These are phyloP conservation scores for Seriola rivoliana DNA, from an alignment of 2,113 vertebrate species.

Conservation along the genomic window DNA sequence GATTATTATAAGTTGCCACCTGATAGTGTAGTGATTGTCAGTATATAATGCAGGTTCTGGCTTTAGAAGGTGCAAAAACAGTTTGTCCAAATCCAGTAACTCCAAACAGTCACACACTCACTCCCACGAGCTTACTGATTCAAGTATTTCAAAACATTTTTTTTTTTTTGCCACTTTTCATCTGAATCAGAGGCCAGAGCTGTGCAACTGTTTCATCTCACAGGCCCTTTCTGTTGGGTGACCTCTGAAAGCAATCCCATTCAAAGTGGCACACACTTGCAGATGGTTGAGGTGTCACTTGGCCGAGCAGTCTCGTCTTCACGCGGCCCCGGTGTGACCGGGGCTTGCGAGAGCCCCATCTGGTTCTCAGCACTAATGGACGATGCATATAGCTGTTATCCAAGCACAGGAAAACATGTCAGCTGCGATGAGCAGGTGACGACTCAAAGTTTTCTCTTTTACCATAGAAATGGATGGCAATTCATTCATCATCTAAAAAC, in stretches of 20 bases:
- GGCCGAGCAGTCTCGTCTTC: slow-evolving; percentile 8
- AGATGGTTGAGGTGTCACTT: slow-evolving; percentile 54
- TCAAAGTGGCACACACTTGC: slow-evolving; percentile 41
- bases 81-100: background rate
- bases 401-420: slow-evolving; percentile 15
- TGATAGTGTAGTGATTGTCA: background rate
- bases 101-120: background rate
- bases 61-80: background rate
- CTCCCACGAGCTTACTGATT: background rate
- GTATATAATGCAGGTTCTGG: background rate
- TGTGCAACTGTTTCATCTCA: background rate
- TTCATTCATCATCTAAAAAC: background rate
- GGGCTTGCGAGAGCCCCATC: slow-evolving; percentile 39
- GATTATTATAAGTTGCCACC: slow-evolving; percentile 23
- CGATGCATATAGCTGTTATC: slow-evolving; percentile 6
- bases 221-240: background rate
- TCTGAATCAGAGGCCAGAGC: background rate
- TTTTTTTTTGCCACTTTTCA: background rate
- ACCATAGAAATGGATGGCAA: background rate
- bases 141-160: background rate
- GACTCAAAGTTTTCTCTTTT: background rate
- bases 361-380: slow-evolving; percentile 45
- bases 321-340: slow-evolving; percentile 35
- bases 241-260: slow-evolving; percentile 2
- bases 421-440: background rate